A percentile compares a stretch with the other conserved stretches of the same genome.
Conservation (phyloP, 2,113 vertebrate species). For the Spermophilus dauricus region DNA sequence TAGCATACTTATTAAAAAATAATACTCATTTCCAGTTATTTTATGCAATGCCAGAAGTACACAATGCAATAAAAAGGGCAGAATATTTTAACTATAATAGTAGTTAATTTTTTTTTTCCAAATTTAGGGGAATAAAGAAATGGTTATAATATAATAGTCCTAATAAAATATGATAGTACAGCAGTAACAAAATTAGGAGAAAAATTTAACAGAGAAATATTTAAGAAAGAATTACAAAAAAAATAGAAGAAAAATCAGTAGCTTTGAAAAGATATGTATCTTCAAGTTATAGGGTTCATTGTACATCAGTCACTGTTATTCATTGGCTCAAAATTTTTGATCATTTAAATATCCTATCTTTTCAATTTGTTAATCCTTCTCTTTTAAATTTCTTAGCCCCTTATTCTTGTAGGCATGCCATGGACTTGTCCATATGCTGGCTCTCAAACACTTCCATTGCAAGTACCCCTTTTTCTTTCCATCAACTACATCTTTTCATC, state of each 20-base stretch:
- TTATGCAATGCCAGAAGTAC: neutral
- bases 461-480: neutral
- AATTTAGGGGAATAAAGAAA: neutral
- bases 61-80: neutral
- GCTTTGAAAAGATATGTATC: neutral
- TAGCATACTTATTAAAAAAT: neutral
- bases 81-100: neutral
- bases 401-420: neutral
- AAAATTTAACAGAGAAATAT: neutral
- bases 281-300: neutral
- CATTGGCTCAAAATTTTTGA: neutral
- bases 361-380: neutral
- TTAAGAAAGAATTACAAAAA: neutral
- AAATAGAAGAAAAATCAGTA: neutral
- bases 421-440: neutral
- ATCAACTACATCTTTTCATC: neutral
- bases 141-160: neutral
- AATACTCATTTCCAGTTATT: neutral
- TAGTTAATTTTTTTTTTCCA: neutral
- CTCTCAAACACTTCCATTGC: neutral
- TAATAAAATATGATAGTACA: neutral
- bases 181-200: neutral
- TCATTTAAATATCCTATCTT: neutral
- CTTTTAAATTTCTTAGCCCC: neutral
- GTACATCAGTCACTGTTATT: neutral